A percentile compares a stretch with the other conserved stretches of the same genome.
These are phyloP conservation scores for Oophaga pumilio DNA, from an alignment of 2,113 vertebrate species.

Conservation along the genomic window DNA sequence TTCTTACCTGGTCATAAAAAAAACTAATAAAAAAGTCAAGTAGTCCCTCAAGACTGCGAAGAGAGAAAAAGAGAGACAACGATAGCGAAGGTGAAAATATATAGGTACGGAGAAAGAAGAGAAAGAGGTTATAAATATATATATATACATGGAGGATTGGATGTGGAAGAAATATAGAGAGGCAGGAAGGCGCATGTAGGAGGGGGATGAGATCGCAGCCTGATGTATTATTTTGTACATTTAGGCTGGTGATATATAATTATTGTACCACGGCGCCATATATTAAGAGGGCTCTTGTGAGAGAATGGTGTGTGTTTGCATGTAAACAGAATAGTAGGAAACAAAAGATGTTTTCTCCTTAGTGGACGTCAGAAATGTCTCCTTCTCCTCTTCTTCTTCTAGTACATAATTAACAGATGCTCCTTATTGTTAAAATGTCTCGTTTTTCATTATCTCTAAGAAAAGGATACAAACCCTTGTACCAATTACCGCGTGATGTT, in stretches of 20 bases:
- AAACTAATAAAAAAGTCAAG: constrained; percentile 55
- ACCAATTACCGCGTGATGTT: neutral
- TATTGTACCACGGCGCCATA: constrained; percentile 1
- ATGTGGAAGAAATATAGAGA: constrained; percentile 36
- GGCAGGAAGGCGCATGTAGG: neutral
- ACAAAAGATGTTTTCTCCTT: constrained; percentile 5
- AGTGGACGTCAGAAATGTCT: neutral
- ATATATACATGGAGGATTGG: constrained; percentile 45
- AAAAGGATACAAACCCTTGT: neutral
- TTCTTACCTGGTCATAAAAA: constrained; percentile 51
- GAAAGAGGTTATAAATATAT: constrained; percentile 51
- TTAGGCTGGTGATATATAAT: constrained; percentile 42
- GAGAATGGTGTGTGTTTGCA: neutral
- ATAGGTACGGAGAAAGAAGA: constrained; percentile 23
- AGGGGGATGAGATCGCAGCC: neutral
- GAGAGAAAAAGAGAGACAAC: constrained; percentile 25
- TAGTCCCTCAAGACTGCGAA: constrained; percentile 44
- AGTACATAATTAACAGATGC: constrained; percentile 29
- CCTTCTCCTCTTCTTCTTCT: neutral
- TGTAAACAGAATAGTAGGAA: constrained; percentile 13
- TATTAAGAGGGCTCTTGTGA: constrained; percentile 37
- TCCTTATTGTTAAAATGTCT: constrained; percentile 26
- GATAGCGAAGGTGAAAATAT: constrained; percentile 42
- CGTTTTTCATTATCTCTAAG: neutral
- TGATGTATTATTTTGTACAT: constrained; percentile 43